Evolutionary conservation across 2,113 vertebrate species (phyloP), one percentile per base, ranked within the genome.

Genomic region (Pipra filicauda): DNA sequence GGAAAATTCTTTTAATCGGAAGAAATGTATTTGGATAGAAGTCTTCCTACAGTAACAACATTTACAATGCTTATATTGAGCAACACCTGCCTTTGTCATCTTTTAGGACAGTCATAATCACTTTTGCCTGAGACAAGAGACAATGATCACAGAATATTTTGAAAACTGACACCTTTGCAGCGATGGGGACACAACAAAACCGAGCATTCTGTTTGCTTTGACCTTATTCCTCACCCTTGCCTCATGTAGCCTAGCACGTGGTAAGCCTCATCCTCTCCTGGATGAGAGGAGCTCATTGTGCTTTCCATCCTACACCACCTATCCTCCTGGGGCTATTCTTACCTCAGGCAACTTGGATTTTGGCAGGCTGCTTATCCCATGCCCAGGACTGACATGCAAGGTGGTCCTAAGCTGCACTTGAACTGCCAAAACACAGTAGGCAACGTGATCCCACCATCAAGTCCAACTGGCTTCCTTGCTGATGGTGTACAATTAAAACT

Each of bases 171-270:
- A 27, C 5, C 11, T 26, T 2, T 31, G 11, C 26, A 69, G 17
- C 6, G 33, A n/a, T 0, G 0, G 7, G 24, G 28, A 27, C 22
- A 62, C 57, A 77, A 21, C 2, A 9, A 57, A 77, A 44, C 15
- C 0, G 0, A 52, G 8, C 2, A 0, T 30, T 66, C 17, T 11
- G 5, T 17, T 30, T 16, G 44, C 58, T 73, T 35, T 65, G 41
- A n/a, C 27, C 15, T 33, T 19, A 30, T 8, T 76, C 11, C 23
- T 80, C 72, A 80, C 18, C 15, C 58, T 31, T 5, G 17, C 18
- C 62, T 51, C 16, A 10, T 11, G 14, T 48, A 16, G 44, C 9
- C 18, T 1, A 37, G 55, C 37, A 58, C 0, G 0, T 22, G 10
- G 13, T 6, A 61, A 90, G 16, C 33, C 48, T n/a, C 23, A 71